Percentiles rank a stretch among this genome's conserved stretches.
These are phyloP conservation scores for Bactericera cockerelli DNA, from an alignment of 1,140 invertebrate species.

Conservation along the genomic window DNA sequence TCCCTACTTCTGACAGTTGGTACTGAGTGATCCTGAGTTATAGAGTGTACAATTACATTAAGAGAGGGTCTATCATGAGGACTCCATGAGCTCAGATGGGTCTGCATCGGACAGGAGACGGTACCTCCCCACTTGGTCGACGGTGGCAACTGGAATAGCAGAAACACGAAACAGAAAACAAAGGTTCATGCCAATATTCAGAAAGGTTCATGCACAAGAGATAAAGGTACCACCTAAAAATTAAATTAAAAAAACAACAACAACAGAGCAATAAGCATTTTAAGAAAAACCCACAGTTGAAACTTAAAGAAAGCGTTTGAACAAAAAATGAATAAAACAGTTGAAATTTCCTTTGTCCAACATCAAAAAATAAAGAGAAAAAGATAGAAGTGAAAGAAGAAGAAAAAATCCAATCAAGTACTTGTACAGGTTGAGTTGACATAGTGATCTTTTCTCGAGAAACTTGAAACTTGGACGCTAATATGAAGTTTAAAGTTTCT, in stretches of 20 bases:
- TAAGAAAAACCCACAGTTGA: neutral
- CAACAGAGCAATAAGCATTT: neutral
- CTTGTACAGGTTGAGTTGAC: too few species aligned
- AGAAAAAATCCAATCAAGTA: too few species aligned
- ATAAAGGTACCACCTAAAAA: neutral
- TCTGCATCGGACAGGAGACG: conserved; percentile 34
- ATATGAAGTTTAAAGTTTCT: too few species aligned
- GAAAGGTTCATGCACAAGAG: conserved; percentile 13
- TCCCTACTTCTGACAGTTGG: too few species aligned
- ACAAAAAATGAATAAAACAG: too few species aligned
- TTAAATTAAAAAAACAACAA: conserved; percentile 13
- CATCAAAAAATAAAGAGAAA: too few species aligned
- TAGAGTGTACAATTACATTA: neutral
- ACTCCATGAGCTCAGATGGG: conserved; percentile 1
- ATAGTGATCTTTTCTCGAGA: too few species aligned
- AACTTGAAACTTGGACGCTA: conserved; percentile 7
- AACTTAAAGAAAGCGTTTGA: neutral
- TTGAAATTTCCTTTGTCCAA: too few species aligned
- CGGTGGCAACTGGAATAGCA: conserved; percentile 23
- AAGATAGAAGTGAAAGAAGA: too few species aligned
- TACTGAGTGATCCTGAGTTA: neutral
- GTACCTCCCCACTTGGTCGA: conserved; percentile 36
- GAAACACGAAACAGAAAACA: conserved; percentile 14
- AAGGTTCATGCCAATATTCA: conserved; percentile 11
- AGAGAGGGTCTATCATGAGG: neutral